Evolutionary conservation across 2,797 vertebrate species (phyloP), one percentile per base, ranked within the genome.

Genomic region (Gadopsis bispinosus): DNA sequence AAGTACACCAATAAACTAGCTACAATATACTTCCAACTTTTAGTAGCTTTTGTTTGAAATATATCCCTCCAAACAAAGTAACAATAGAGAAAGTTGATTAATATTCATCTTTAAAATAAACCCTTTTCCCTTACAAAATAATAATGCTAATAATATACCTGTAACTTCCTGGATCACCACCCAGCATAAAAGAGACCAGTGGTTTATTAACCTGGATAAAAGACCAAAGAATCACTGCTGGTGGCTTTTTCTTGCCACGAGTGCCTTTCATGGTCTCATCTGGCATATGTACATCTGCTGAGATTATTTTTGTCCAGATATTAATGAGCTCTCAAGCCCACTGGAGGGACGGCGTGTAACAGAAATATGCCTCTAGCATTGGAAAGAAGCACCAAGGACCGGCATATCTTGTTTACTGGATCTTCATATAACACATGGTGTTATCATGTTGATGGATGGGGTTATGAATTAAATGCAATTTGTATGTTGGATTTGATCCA

Each of bases 401-500:
- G 59, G n/a, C 69, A 62, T 17, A 33, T 67, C 73, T 58, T 39
- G 1, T 67, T 63, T 74, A 39, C 17, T 22, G 9, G 56, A 79
- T 78, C 75, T 20, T 65, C 65, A 53, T 19, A 1, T 41, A 68
- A 68, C 77, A 54, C 67, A 16, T 26, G 17, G 20, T 13, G 55
- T 43, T 62, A 63, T 80, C 33, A 17, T 39, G 41, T 31, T 86
- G 89, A 92, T 71, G 72, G 73, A 90, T 83, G 58, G 16, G 61
- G 67, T 73, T 55, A 78, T 83, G 83, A 84, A 88, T 83, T 58
- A 53, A 81, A 84, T 67, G 51, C 62, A 83, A 74, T 83, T 65
- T 83, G 53, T 83, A 50, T 71, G 80, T 83, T 80, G 80, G 71
- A 83, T 88, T 83, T 77, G 83, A 88, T 87, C 80, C 72, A 73